A percentile compares a stretch with the other conserved stretches of the same genome.
phyloP scores from a whole-genome alignment of 2,113 vertebrate species.

The Colaptes auratus region DNA sequence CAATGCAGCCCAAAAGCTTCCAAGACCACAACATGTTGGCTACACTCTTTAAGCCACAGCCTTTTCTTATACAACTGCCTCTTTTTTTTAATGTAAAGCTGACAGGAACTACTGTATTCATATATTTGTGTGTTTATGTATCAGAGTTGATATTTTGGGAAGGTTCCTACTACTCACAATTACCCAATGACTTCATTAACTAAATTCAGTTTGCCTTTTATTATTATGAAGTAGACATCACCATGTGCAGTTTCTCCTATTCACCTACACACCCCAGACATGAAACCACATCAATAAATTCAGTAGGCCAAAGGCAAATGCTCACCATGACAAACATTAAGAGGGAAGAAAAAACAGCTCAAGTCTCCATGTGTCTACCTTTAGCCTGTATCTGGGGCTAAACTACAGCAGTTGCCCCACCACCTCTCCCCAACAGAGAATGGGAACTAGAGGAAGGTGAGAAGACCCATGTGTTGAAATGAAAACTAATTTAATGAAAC shows the following conservation, averaged over 20 bases:
- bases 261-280: constrained; percentile 45
- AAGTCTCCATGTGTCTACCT: neutral
- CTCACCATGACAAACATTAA: neutral
- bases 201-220: neutral
- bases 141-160: neutral
- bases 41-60: neutral
- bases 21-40: neutral
- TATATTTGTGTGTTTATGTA: accelerated
- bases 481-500: too few species aligned
- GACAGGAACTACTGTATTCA: neutral
- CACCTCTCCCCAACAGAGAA: too few species aligned
- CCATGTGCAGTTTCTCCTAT: constrained; percentile 35
- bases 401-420: too few species aligned
- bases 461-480: too few species aligned
- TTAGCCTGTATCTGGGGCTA: too few species aligned
- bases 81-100: neutral
- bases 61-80: neutral
- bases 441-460: too few species aligned
- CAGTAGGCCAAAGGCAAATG: constrained; percentile 34
- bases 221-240: neutral
- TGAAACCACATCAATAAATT: constrained; percentile 33
- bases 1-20: neutral
- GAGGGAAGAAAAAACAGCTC: neutral
- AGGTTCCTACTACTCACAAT: neutral
- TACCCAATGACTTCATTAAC: neutral